Percentiles rank a stretch among this genome's conserved stretches.
phyloP scores from a whole-genome alignment of 1,140 invertebrate genomes.

The Sarcophaga bullata region DNA sequence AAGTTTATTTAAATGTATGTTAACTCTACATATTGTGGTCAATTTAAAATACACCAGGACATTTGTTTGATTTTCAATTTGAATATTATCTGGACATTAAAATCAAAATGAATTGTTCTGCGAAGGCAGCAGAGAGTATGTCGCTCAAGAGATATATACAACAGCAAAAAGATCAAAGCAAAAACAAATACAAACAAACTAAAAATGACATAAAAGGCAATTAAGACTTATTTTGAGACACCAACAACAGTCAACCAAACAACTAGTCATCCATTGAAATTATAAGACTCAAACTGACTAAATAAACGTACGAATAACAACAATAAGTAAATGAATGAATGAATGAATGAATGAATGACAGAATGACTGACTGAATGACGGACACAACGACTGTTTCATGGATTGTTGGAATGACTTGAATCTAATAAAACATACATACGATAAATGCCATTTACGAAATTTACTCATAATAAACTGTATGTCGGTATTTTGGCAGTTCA shows the following conservation, averaged over 20 bases:
- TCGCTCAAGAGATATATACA: background rate
- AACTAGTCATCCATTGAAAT: background rate
- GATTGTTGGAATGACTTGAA: background rate
- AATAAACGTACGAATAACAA: background rate
- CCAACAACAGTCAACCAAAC: background rate
- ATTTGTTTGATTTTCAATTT: slow-evolving; percentile 25
- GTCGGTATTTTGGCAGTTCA: background rate
- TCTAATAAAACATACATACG: background rate
- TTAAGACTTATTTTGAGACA: slow-evolving; percentile 5
- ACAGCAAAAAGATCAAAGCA: background rate
- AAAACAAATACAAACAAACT: background rate
- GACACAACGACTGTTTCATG: background rate
- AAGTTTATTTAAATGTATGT: slow-evolving; percentile 21
- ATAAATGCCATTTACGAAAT: background rate
- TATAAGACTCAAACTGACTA: background rate
- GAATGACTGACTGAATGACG: background rate
- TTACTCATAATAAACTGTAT: background rate
- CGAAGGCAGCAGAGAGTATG: background rate
- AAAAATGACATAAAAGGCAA: slow-evolving; percentile 14
- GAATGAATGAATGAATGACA: background rate
- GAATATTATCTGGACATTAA: slow-evolving; percentile 24
- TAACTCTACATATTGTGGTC: background rate
- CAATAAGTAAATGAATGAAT: background rate
- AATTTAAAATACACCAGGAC: slow-evolving; percentile 12
- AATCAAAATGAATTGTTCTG: slow-evolving; percentile 22